Percentiles rank a stretch among this genome's conserved stretches.
These are phyloP conservation scores for Megalops atlanticus DNA, from an alignment of 2,113 vertebrate species.

Conservation along the genomic window DNA sequence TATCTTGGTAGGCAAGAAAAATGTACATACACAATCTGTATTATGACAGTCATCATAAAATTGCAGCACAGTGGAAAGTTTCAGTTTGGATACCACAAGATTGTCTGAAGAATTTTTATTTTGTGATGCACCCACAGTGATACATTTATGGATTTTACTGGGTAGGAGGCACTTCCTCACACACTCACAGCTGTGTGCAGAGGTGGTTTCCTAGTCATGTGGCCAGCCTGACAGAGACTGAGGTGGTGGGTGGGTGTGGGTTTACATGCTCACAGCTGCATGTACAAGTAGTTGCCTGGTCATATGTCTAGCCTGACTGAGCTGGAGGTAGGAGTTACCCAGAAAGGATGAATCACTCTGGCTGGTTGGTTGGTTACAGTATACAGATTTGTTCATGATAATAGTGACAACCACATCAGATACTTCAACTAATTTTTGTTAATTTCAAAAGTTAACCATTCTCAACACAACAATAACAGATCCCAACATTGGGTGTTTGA, in stretches of 20 bases:
- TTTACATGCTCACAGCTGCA: not conserved
- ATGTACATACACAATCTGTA: not conserved
- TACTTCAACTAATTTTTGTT: no score
- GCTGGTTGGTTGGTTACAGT: not conserved
- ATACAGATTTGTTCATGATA: not conserved
- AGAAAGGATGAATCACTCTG: not conserved
- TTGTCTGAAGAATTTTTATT: no score
- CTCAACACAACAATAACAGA: no score
- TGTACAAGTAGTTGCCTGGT: not conserved
- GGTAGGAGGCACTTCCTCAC: not conserved
- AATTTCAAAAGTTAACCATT: no score
- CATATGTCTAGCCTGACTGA: not conserved
- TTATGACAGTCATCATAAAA: not conserved
- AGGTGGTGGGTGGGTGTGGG: not conserved
- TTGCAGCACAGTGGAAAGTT: not conserved
- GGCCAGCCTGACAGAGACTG: not conserved
- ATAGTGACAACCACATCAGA: not conserved
- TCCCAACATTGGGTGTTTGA: no score
- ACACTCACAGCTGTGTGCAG: not conserved
- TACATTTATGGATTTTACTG: not conserved
- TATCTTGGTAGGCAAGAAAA: no score
- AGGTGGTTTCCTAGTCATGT: not conserved
- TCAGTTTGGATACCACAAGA: no score
- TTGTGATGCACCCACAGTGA: no score
- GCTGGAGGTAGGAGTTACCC: not conserved